Percentiles rank a stretch among this genome's conserved stretches.
Evolutionary conservation across 2,113 vertebrate genomes (phyloP).

Genomic region (Neogale vison): DNA sequence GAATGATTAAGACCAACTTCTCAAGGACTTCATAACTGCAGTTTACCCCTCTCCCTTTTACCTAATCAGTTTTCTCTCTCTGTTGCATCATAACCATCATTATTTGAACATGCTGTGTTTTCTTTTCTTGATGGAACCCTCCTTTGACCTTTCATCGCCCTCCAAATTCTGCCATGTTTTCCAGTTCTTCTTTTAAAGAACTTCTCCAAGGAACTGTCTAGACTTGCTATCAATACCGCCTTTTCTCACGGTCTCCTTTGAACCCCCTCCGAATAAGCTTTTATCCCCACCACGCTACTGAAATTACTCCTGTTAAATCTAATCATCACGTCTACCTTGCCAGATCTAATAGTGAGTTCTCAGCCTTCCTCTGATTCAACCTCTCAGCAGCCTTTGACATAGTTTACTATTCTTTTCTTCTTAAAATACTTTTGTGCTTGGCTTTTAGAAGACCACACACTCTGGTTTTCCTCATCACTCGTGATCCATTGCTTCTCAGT

Average conservation of each 20-base stretch:
- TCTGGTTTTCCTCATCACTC: neutral
- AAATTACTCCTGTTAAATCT: neutral
- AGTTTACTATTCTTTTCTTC: neutral
- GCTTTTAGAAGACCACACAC: neutral
- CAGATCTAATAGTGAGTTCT: neutral
- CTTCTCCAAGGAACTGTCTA: constrained; percentile 18
- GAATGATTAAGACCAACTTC: neutral
- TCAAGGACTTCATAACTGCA: neutral
- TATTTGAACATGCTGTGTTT: neutral
- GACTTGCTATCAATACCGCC: neutral
- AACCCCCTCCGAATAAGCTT: neutral
- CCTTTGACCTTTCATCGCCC: constrained; percentile 12
- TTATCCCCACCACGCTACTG: neutral
- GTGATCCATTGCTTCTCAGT: neutral
- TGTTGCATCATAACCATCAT: neutral
- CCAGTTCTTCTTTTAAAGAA: neutral
- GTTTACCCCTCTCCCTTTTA: neutral
- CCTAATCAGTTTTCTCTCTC: neutral
- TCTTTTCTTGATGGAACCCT: neutral
- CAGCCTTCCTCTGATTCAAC: neutral
- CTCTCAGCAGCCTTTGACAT: neutral
- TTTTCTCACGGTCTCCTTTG: neutral
- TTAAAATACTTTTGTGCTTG: neutral
- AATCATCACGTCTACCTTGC: neutral
- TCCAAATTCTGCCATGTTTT: neutral